phyloP scores from a whole-genome alignment of 2,113 vertebrate species.

The Nibea albiflora region DNA sequence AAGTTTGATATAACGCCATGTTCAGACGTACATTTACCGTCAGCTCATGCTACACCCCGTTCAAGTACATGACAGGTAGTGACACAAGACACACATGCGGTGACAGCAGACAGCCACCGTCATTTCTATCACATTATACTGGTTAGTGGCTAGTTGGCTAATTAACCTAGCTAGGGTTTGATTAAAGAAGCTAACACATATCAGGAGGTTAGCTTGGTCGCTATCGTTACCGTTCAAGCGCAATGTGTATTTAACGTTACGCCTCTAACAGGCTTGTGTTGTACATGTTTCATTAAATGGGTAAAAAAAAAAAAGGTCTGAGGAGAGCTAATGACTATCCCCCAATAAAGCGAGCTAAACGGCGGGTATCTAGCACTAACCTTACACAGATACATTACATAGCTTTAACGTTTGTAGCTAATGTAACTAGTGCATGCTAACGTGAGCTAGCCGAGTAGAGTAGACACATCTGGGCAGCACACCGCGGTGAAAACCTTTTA shows the following conservation, averaged over 20 bases:
- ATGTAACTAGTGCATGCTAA: constrained; percentile 40
- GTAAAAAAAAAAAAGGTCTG: neutral
- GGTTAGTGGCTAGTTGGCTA: neutral
- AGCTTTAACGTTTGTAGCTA: neutral
- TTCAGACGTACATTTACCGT: neutral
- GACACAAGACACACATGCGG: neutral
- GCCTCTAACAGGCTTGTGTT: neutral
- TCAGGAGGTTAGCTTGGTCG: neutral
- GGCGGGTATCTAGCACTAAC: too few species aligned
- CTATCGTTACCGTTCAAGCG: neutral
- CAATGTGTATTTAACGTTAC: neutral
- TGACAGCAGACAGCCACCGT: neutral
- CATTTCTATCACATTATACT: neutral
- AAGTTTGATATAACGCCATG: neutral
- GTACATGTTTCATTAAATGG: neutral
- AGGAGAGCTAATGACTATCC: neutral
- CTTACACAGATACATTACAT: too few species aligned
- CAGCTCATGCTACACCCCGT: neutral
- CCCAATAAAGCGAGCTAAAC: neutral
- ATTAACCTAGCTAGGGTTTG: neutral
- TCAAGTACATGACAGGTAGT: neutral
- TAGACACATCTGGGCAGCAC: constrained; percentile 49
- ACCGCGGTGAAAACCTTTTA: neutral
- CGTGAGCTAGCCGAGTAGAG: constrained; percentile 41
- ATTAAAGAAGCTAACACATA: neutral